Conservation (phyloP, 1,140 invertebrate genomes). For the Aplysia californica region DNA sequence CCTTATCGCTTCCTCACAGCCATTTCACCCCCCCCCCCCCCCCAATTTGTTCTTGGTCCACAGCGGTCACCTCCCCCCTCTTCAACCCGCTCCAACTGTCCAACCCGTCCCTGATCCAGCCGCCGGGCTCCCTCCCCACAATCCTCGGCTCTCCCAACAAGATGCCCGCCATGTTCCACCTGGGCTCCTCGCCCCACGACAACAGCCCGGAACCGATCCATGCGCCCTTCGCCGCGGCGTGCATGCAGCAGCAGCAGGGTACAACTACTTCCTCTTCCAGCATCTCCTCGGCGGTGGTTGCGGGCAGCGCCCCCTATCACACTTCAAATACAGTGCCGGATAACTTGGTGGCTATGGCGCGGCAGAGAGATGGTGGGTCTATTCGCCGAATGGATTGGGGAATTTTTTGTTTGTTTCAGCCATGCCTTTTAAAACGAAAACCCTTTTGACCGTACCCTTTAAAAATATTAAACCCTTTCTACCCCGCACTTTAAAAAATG, state of each 20-base stretch:
- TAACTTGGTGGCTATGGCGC: slow-evolving; percentile 36
- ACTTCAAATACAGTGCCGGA: slow-evolving; percentile 49
- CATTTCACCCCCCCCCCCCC: no score
- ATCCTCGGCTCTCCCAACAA: slow-evolving; percentile 74
- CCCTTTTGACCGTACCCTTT: no score
- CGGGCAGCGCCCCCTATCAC: not conserved
- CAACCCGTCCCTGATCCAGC: slow-evolving; percentile 30
- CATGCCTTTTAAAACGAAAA: no score
- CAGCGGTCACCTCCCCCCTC: slow-evolving; percentile 1
- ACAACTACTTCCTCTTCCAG: not conserved
- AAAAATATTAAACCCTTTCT: no score
- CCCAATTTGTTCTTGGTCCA: no score
- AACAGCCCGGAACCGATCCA: slow-evolving; percentile 34
- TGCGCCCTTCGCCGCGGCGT: slow-evolving; percentile 72
- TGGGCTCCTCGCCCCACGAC: slow-evolving; percentile 32
- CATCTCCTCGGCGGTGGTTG: not conserved
- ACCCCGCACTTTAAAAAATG: no score
- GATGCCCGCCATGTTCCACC: slow-evolving; percentile 54
- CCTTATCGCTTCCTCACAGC: no score
- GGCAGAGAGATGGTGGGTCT: slow-evolving; percentile 28
- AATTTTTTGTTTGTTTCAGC: no score
- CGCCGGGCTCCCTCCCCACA: slow-evolving; percentile 69
- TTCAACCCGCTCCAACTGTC: slow-evolving; percentile 24
- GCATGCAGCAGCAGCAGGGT: not conserved
- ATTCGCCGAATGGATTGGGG: slow-evolving; percentile 19